phyloP scores from a whole-genome alignment of 2,113 vertebrate genomes.

The Labeo catla region DNA sequence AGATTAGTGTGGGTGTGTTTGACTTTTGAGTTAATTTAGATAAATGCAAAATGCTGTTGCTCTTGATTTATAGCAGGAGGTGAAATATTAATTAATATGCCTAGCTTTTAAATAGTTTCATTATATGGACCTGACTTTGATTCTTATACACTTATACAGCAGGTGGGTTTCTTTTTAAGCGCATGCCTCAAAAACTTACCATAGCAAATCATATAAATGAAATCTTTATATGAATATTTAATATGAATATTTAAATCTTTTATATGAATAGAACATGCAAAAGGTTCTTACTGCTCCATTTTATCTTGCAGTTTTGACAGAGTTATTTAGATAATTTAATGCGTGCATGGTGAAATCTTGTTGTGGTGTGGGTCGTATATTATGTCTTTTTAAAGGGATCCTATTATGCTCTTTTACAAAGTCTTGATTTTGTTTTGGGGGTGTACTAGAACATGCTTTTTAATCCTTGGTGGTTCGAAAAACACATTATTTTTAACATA shows the following conservation, averaged over 20 bases:
- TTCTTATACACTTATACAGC: constrained; percentile 4
- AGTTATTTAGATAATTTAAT: not conserved
- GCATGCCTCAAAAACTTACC: not conserved
- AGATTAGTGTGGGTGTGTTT: constrained; percentile 32
- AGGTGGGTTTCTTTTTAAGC: not conserved
- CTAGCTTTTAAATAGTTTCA: not conserved
- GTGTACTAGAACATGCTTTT: too few species aligned
- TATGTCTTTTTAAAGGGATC: not conserved
- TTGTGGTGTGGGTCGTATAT: not conserved
- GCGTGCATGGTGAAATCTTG: not conserved
- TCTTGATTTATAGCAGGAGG: constrained; percentile 13
- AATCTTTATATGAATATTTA: not conserved
- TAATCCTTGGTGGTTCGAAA: too few species aligned
- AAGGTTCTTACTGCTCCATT: not conserved
- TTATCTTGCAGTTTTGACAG: not conserved
- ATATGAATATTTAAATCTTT: not conserved
- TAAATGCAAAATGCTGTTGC: not conserved
- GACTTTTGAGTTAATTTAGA: not conserved
- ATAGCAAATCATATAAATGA: not conserved
- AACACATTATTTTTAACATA: too few species aligned
- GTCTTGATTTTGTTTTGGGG: too few species aligned
- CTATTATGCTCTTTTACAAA: too few species aligned
- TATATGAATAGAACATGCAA: not conserved
- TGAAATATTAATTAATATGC: not conserved
- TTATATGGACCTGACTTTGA: not conserved